Percentiles rank a stretch among this genome's conserved stretches.
These are phyloP conservation scores for Ptychadena robeensis DNA, from an alignment of 2,797 vertebrate genomes.

Conservation along the genomic window DNA sequence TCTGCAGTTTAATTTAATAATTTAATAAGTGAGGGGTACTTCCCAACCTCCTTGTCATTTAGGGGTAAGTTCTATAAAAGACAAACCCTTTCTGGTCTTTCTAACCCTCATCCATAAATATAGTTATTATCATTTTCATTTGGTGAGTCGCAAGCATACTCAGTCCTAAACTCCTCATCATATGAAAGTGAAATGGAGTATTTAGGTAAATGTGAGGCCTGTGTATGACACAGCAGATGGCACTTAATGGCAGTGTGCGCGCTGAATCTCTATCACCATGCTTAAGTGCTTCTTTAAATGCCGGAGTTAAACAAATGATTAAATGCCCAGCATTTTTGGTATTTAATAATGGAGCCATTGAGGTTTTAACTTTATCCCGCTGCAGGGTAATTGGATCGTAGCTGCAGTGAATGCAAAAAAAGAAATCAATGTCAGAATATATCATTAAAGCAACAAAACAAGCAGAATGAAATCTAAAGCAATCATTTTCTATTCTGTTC, in stretches of 20 bases:
- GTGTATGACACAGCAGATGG: conserved; percentile 50
- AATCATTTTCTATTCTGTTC: neutral
- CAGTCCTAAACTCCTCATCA: neutral
- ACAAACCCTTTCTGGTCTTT: too few species aligned
- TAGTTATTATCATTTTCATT: too few species aligned
- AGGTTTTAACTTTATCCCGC: conserved; percentile 18
- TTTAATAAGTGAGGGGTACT: too few species aligned
- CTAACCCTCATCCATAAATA: too few species aligned
- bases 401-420: conserved; percentile 24
- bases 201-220: conserved; percentile 48
- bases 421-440: conserved; percentile 13
- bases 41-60: too few species aligned
- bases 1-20: too few species aligned
- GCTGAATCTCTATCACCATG: conserved; percentile 47
- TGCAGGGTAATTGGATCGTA: conserved; percentile 47
- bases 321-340: conserved; percentile 18
- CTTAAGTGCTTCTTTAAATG: conserved; percentile 49
- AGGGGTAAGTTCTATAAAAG: too few species aligned
- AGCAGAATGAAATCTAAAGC: conserved; percentile 23
- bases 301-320: conserved; percentile 49
- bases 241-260: conserved; percentile 30
- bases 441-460: conserved; percentile 33
- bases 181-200: conserved; percentile 11
- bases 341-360: conserved; percentile 50
- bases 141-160: conserved; percentile 5